Evolutionary conservation across 92 coral and sea anemone genomes (phyloP).

Genomic region (Anthopleura xanthogrammica): DNA sequence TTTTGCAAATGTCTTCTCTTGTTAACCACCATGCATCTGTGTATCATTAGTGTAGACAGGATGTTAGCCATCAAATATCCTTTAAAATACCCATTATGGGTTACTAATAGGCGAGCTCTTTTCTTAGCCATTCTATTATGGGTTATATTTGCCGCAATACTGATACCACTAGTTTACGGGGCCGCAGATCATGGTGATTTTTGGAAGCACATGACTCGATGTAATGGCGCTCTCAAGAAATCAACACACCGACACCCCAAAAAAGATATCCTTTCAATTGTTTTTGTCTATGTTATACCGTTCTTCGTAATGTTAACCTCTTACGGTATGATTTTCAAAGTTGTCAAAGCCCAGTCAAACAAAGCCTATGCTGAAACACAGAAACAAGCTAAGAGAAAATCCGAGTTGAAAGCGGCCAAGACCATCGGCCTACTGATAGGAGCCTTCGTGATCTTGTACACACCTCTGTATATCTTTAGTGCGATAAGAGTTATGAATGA

Average conservation of each 20-base stretch:
- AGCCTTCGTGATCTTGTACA: conserved; percentile 23
- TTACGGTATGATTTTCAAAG: conserved; percentile 15
- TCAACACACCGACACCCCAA: neutral
- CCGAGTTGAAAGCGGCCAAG: conserved; percentile 21
- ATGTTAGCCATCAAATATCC: conserved; percentile 29
- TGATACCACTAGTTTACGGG: neutral
- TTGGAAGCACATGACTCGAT: conserved; percentile 27
- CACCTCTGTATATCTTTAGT: neutral
- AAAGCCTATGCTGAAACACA: conserved; percentile 9
- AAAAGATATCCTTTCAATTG: neutral
- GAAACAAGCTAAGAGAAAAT: conserved; percentile 1
- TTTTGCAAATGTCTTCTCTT: neutral
- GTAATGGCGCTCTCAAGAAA: neutral
- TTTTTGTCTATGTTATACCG: conserved; percentile 2
- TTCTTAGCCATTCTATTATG: neutral
- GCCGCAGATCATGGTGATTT: conserved; percentile 3
- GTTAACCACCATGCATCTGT: conserved; percentile 8
- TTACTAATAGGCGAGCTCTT: conserved; percentile 21
- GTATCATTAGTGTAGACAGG: conserved; percentile 26
- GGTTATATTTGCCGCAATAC: neutral
- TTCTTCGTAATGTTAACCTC: conserved; percentile 6
- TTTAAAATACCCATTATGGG: conserved; percentile 10
- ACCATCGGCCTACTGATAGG: conserved; percentile 30
- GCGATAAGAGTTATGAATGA: neutral
- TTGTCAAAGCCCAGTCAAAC: conserved; percentile 10